Evolutionary conservation across 2,888 invertebrate genomes (phyloP), one percentile per base, ranked within the genome.

Genomic region (Malthinus seriepunctatus): DNA sequence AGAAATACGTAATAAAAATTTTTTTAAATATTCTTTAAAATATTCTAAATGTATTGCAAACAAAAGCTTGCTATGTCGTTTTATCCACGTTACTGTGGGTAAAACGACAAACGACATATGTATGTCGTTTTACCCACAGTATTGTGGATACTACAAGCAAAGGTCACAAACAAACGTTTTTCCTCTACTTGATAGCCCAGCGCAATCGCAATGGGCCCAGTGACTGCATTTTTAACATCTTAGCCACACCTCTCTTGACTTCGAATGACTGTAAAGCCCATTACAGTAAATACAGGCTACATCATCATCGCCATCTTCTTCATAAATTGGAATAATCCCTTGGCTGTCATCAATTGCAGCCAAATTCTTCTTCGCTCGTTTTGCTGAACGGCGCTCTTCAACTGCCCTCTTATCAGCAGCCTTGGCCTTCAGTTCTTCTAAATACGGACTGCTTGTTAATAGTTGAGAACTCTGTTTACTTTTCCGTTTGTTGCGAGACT

Each of bases 341-440:
- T 37, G 37, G n/a, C n/a, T 11, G 11, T 37, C 37, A 37, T 37
- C 37, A 37, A 5, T 3, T 11, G 11, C n/a, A 37, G 3, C 3
- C 11, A 37, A 37, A 37, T 37, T 6, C 37, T 6, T 37, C 11
- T 37, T 37, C n/a, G 37, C 8, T 11, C 37, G 37, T 37, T 37
- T 37, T 37, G 37, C 4, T 10, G 37, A n/a, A 37, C 37, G 37
- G 11, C 37, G 37, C 37, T 37, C 9, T 37, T 37, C 37, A 11
- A 37, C 37, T 37, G n/a, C 11, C 37, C 11, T 37, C 11, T 37
- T 37, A 10, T 37, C 9, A 5, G 37, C 37, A 10, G 37, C 37
- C 37, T 37, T 37, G 37, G 37, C 37, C 37, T 37, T 37, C n/a
- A 37, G 37, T 8, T 37, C 37, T 37, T 37, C 37, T 37, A 37